Base-by-base conservation (phyloP, 92 coral and sea anemone genomes). In the Porites cylindrica region DNA sequence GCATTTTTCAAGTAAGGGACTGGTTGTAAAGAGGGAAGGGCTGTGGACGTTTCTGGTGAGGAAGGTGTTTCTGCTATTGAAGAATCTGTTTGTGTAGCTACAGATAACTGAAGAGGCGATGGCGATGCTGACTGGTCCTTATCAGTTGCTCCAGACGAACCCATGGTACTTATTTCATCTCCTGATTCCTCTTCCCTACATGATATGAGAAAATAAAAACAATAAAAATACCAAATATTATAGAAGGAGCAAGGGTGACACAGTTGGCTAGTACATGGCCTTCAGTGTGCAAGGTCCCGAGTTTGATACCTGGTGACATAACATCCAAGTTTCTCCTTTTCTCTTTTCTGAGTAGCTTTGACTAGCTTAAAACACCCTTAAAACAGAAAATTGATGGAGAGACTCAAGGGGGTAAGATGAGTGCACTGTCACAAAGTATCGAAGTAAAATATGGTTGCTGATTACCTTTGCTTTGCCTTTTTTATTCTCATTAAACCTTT, bases 151-250 rank as follows among this genome's bases (percentile, higher is more conserved):
- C 38, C n/a, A 19, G 72, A 19, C 18, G 51, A 23, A 68, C 51
- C 72, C 51, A 68, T 19, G 38, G 7, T 47, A 68, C 72, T 68
- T 21, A 68, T 68, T 21, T 68, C 72, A 70, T 68, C 72, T 17
- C 72, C 72, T 21, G 72, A 68, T 68, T 68, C 72, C 16, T 68
- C 72, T 68, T 23, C 72, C 72, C 72, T 68, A 68, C 24, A 66
- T 66, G 38, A 11, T 66, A 66, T 18, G 70, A 19, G 70, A 66
- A 66, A 66, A 66, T 66, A 66, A 66, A 66, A 66, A 66, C 38
- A 66, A 66, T 19, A 66, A 2, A 21, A 21, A 21, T 32, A 32
- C 43, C 43, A 32, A 32, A 32, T 32, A 32, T 32, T 32, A 32
- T 32, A 2, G 43, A 32, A 32, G 43, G 43, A 32, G 43, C 70